Base-by-base conservation (phyloP, 1,140 invertebrate genomes). In the Trachymyrmex cornetzi region DNA sequence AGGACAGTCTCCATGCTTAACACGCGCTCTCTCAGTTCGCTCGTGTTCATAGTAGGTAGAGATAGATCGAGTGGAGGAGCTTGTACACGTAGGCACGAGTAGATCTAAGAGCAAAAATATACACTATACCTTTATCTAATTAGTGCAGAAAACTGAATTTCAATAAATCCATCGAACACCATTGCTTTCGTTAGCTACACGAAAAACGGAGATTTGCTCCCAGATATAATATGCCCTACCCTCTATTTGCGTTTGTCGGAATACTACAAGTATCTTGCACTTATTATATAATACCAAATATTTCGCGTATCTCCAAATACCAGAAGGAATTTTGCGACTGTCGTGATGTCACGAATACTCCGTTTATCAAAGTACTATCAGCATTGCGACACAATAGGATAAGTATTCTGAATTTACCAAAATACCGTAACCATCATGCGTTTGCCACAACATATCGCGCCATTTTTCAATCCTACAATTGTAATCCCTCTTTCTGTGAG, bases 371-470 rank as follows among this genome's bases (percentile, higher is more conserved):
- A 71, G 30, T 71, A 34, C 24, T 48, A 30, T 6, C 48, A 50
- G n/a, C 59, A 81, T 81, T 16, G 48, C 50, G 53, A 74, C 27
- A 72, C 38, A 50, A 44, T 34, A 64, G 44, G n/a, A 72, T 24
- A 11, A 69, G 48, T 63, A 74, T 74, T 71, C 44, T 48, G 34
- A 72, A 53, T 72, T 82, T 72, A 34, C 7, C 24, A 74, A 30
- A 74, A 82, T 55, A 38, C 14, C 38, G 16, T 34, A 77, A 63
- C 57, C 44, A 44, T 79, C 61, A 85, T 81, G 75, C 48, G 16
- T 80, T 77, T 50, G 24, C 86, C 77, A 77, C n/a, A 57, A 30
- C 66, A 75, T 84, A 66, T 89, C 63, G 16, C 50, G 38, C 48
- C 27, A 38, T 24, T 61, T 80, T 86, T 86, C 12, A 69, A 61